Conservation (phyloP, 2,113 vertebrate genomes). For the Lycocorax pyrrhopterus region DNA sequence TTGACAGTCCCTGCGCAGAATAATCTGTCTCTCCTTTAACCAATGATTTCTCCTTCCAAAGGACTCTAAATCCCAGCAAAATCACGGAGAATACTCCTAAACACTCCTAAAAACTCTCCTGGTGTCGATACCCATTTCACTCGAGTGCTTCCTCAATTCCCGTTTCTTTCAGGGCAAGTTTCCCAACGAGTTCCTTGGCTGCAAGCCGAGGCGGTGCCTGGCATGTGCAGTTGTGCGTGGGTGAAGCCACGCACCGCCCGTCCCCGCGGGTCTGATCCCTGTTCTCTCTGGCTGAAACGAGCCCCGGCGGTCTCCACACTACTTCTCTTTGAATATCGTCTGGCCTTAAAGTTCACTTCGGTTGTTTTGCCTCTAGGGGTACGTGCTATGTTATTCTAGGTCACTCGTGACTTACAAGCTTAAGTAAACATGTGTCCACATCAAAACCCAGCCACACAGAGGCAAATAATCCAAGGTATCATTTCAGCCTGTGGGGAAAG, state of each 20-base stretch:
- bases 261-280: background rate
- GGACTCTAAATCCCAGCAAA: background rate
- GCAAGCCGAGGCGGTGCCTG: background rate
- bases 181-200: background rate
- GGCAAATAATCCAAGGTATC: background rate
- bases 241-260: background rate
- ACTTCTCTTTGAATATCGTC: background rate
- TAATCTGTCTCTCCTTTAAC: background rate
- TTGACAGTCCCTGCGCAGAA: background rate
- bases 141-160: background rate
- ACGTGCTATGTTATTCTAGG: background rate
- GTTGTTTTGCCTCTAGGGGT: slow-evolving; percentile 2
- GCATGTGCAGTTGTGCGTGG: background rate
- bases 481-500: background rate
- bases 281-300: background rate
- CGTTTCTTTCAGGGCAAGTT: background rate
- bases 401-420: background rate
- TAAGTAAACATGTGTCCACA: background rate
- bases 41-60: background rate
- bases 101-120: background rate
- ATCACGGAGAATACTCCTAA: background rate
- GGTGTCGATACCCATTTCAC: background rate
- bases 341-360: slow-evolving; percentile 11
- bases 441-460: background rate
- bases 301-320: background rate